Percentiles rank a stretch among this genome's conserved stretches.
Evolutionary conservation across 2,113 vertebrate species (phyloP).

Genomic region (Ctenomys sociabilis): DNA sequence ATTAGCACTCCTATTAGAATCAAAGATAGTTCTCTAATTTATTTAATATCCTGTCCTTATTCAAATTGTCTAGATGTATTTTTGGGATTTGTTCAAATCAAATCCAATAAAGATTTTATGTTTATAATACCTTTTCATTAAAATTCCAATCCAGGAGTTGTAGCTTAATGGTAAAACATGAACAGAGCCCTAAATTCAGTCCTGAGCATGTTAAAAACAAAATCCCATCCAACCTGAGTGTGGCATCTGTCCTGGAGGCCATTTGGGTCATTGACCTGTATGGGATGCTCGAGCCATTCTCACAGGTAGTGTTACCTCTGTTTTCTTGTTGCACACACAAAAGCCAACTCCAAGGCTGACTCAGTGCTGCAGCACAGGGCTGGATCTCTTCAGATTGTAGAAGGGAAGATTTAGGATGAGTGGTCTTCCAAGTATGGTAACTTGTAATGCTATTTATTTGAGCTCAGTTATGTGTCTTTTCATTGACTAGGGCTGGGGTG

Average conservation of each 20-base stretch:
- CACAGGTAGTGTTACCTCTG: no score
- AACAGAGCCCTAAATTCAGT: not conserved
- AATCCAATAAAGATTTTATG: not conserved
- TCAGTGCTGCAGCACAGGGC: not conserved
- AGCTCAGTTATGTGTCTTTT: not conserved
- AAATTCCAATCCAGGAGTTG: not conserved
- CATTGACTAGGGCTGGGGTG: not conserved
- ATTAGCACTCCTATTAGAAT: not conserved
- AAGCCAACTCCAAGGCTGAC: not conserved
- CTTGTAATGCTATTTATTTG: not conserved
- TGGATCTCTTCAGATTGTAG: accelerated
- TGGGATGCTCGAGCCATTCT: not conserved
- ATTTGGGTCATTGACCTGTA: not conserved
- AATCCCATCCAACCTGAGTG: not conserved
- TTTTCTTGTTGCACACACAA: not conserved
- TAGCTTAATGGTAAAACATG: not conserved
- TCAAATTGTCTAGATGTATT: not conserved
- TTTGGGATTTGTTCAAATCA: constrained; percentile 31
- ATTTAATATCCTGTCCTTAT: not conserved
- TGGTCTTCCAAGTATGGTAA: not conserved
- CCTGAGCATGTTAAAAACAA: not conserved
- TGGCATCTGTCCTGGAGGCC: not conserved
- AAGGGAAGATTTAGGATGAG: not conserved
- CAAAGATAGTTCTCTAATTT: not conserved
- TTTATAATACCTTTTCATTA: not conserved